Evolutionary conservation across 2,797 vertebrate species (phyloP).

Genomic region (Clarias platycephalus): DNA sequence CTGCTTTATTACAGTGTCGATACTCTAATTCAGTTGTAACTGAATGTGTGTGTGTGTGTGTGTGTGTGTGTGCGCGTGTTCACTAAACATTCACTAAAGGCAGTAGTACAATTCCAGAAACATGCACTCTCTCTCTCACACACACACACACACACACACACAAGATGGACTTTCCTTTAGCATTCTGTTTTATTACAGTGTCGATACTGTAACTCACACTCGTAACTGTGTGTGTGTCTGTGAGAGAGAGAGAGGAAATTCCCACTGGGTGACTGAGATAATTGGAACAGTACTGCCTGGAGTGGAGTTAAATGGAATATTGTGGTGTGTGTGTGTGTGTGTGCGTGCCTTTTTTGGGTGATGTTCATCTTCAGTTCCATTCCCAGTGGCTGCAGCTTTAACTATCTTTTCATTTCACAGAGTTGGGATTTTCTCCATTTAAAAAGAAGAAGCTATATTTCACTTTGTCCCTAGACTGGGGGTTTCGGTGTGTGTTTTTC

Average conservation of each 20-base stretch:
- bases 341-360: background rate
- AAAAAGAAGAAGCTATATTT: background rate
- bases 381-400: background rate
- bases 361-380: background rate
- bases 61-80: background rate
- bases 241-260: background rate
- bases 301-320: conserved; percentile 7
- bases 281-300: conserved; percentile 35
- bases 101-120: background rate
- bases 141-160: background rate
- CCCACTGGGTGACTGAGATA: conserved; percentile 28
- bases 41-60: background rate
- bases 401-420: background rate
- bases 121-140: background rate
- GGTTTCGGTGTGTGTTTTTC: background rate
- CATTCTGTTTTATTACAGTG: background rate
- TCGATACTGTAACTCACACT: background rate
- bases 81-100: background rate
- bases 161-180: background rate
- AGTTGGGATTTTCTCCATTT: background rate
- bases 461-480: background rate
- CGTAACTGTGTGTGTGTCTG: background rate
- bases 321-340: background rate
- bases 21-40: background rate
- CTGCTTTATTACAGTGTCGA: background rate